Conservation (phyloP, 2,113 vertebrate species). For the Thryonomys swinderianus region DNA sequence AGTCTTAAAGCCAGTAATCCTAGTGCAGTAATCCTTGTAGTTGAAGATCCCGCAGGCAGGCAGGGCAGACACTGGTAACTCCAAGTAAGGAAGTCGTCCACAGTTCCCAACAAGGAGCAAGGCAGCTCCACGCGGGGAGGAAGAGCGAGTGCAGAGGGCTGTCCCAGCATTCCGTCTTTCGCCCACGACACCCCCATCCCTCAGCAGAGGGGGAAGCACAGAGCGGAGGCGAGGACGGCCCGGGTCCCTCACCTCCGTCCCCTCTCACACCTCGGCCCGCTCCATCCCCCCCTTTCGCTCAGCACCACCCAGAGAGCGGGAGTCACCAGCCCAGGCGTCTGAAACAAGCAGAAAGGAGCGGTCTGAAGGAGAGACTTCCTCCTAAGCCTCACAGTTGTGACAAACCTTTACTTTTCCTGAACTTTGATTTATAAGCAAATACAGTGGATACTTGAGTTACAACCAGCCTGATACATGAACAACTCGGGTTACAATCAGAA, state of each 20-base stretch:
- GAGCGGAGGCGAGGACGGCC: neutral
- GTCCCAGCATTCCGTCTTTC: neutral
- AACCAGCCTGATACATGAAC: too few species aligned
- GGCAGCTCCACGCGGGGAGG: too few species aligned
- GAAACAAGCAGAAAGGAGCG: neutral
- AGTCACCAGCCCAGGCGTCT: neutral
- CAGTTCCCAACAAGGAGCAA: too few species aligned
- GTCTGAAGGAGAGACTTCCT: neutral
- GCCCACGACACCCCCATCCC: accelerated
- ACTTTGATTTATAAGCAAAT: constrained; percentile 18
- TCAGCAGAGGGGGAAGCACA: neutral
- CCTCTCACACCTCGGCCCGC: too few species aligned
- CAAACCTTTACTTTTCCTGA: neutral
- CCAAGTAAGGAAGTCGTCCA: too few species aligned
- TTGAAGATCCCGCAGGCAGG: too few species aligned
- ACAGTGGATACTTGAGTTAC: too few species aligned
- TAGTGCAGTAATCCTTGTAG: too few species aligned
- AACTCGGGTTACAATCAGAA: too few species aligned
- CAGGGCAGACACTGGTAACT: too few species aligned
- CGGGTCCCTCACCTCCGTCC: neutral
- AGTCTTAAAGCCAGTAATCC: too few species aligned
- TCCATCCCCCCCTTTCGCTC: neutral
- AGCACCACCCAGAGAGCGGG: neutral
- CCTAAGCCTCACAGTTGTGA: neutral
- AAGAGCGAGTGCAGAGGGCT: too few species aligned